A percentile compares a stretch with the other conserved stretches of the same genome.
Evolutionary conservation across 2,888 invertebrate genomes (phyloP).

Genomic region (Ceriagrion tenellum): DNA sequence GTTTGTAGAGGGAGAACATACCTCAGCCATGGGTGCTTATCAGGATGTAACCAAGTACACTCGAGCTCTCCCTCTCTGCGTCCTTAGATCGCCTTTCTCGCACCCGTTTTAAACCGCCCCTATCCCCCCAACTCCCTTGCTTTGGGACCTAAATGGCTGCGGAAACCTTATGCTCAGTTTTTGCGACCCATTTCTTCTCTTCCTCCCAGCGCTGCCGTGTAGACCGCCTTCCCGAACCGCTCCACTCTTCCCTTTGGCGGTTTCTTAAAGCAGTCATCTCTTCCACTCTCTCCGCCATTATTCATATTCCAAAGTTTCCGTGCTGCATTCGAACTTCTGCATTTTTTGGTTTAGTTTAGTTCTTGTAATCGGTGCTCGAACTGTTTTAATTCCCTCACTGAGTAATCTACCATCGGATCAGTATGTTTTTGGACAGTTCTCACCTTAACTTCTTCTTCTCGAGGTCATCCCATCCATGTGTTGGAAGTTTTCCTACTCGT

Average conservation of each 20-base stretch:
- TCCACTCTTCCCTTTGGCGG: not conserved
- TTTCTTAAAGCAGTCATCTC: too few species aligned
- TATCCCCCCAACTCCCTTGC: not conserved
- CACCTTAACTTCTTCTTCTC: too few species aligned
- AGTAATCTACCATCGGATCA: too few species aligned
- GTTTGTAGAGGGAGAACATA: too few species aligned
- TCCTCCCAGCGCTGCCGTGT: not conserved
- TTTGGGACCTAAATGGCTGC: not conserved
- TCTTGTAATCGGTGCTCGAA: too few species aligned
- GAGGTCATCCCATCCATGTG: too few species aligned
- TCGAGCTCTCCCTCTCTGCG: not conserved
- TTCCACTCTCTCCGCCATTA: not conserved
- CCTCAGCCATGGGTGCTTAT: not conserved
- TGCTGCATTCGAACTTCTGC: too few species aligned
- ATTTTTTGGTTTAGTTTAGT: too few species aligned
- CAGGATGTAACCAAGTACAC: not conserved
- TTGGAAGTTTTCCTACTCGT: too few species aligned
- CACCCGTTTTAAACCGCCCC: not conserved
- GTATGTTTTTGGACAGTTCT: too few species aligned
- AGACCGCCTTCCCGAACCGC: not conserved
- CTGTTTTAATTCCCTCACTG: too few species aligned
- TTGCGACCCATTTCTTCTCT: constrained; percentile 27
- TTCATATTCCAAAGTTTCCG: not conserved
- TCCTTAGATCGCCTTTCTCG: not conserved
- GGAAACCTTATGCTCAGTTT: constrained; percentile 15